Percentiles rank a stretch among this genome's conserved stretches.
phyloP scores from a whole-genome alignment of 2,113 vertebrate genomes.

The Myrmophylax atrothorax region DNA sequence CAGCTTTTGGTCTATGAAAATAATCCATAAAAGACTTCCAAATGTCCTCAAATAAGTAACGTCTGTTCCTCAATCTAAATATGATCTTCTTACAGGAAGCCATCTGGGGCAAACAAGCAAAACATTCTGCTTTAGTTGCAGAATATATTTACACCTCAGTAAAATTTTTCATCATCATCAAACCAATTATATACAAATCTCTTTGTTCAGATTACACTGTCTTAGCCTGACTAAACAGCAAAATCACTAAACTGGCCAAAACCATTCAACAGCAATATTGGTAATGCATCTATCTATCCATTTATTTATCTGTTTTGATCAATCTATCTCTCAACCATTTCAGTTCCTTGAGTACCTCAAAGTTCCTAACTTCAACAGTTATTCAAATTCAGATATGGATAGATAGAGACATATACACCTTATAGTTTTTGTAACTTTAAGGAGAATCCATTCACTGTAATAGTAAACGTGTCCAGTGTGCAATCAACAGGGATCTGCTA shows the following conservation, averaged over 20 bases:
- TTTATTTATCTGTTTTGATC: neutral
- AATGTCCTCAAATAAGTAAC: constrained; percentile 45
- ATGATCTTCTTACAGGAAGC: constrained; percentile 35
- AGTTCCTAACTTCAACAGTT: neutral
- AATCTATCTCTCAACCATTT: neutral
- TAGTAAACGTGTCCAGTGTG: neutral
- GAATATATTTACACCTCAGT: neutral
- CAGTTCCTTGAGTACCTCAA: neutral
- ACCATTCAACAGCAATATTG: neutral
- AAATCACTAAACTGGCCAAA: neutral
- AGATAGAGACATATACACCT: neutral
- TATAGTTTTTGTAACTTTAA: neutral
- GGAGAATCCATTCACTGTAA: neutral
- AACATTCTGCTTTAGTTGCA: constrained; percentile 1
- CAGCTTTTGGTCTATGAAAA: neutral
- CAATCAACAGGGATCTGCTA: neutral
- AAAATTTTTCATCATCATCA: neutral
- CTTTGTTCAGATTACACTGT: neutral
- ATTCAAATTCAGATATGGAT: neutral
- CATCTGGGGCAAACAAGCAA: constrained; percentile 24
- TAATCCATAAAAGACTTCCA: constrained; percentile 24
- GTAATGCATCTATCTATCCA: neutral
- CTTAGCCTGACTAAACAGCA: neutral
- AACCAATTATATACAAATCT: neutral
- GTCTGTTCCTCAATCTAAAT: constrained; percentile 33